Conservation (phyloP, 2,888 invertebrate genomes). For the Acleris emargana region DNA sequence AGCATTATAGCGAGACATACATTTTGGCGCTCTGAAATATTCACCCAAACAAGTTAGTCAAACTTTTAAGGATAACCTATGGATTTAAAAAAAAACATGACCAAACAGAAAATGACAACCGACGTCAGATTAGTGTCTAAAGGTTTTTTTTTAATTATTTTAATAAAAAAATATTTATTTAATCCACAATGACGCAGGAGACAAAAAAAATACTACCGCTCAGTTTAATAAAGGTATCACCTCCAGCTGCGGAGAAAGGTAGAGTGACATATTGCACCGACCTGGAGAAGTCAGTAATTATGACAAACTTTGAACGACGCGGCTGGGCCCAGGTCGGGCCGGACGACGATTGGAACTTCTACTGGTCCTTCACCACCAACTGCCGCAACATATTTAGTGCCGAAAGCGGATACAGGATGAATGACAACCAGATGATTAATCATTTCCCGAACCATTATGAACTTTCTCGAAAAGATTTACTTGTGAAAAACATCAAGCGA, state of each 20-base stretch:
- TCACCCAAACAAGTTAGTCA: no score
- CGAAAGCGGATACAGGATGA: slow-evolving; percentile 95
- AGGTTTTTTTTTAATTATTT: no score
- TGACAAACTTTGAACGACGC: slow-evolving; percentile 95
- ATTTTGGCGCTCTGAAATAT: no score
- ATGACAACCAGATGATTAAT: slow-evolving; percentile 96
- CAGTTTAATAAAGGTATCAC: slow-evolving; percentile 46
- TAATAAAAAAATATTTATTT: background rate
- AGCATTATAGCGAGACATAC: no score
- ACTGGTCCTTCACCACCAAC: slow-evolving; percentile 97
- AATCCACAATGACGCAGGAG: slow-evolving; percentile 43
- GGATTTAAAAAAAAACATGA: no score
- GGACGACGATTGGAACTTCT: slow-evolving; percentile 98
- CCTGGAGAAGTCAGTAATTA: slow-evolving; percentile 95
- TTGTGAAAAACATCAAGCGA: slow-evolving; percentile 97
- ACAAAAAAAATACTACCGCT: slow-evolving; percentile 48
- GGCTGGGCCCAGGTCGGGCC: slow-evolving; percentile 94
- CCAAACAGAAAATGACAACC: no score
- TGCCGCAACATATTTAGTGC: slow-evolving; percentile 95
- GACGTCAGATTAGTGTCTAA: no score
- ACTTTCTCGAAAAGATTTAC: slow-evolving; percentile 95
- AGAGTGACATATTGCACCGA: slow-evolving; percentile 87
- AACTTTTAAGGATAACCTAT: no score
- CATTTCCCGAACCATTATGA: slow-evolving; percentile 99
- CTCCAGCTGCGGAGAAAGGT: slow-evolving; percentile 51